Evolutionary conservation across 2,888 invertebrate genomes (phyloP), one percentile per base, ranked within the genome.

Genomic region (Hesperia comma): DNA sequence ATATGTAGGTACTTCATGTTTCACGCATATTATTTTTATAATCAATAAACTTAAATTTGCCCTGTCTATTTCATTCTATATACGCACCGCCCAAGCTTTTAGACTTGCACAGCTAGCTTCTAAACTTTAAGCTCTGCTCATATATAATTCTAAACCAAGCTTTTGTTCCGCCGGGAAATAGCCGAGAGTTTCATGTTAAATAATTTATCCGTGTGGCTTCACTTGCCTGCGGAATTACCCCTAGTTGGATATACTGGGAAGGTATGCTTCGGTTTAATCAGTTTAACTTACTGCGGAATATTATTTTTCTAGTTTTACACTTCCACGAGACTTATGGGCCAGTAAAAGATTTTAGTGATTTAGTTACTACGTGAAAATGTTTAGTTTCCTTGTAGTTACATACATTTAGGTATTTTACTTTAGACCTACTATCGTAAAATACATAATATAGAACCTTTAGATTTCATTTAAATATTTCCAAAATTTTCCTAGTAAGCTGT

Each of bases 71-170:
- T 56, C 32, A 62, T 74, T 76, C 69, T 37, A 73, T 70, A 63
- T 64, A 68, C 74, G 14, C 57, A 40, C 75, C 77, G 78, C 83
- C 90, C 84, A 90, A 92, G 91, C 92, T 91, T 92, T 91, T 91
- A 91, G 89, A 92, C 91, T 92, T 92, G 91, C 88, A 90, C 83
- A 83, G 83, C 77, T 83, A 81, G 91, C 90, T 88, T 88, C 92
- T 91, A 92, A 92, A 92, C 91, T 92, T 92, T 91, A 92, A 92
- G 90, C 92, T 88, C 81, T 75, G 79, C 88, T 92, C 91, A 92
- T 92, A 89, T 89, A 91, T 92, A 88, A 92, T 92, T 92, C 92
- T 90, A 88, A 90, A 83, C 85, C 85, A 80, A 86, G 90, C 90
- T 90, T 92, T 92, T 89, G 90, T 89, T 83, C 91, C 88, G 82